phyloP scores from a whole-genome alignment of 2,113 vertebrate genomes.

The Notarius lentiginosus region DNA sequence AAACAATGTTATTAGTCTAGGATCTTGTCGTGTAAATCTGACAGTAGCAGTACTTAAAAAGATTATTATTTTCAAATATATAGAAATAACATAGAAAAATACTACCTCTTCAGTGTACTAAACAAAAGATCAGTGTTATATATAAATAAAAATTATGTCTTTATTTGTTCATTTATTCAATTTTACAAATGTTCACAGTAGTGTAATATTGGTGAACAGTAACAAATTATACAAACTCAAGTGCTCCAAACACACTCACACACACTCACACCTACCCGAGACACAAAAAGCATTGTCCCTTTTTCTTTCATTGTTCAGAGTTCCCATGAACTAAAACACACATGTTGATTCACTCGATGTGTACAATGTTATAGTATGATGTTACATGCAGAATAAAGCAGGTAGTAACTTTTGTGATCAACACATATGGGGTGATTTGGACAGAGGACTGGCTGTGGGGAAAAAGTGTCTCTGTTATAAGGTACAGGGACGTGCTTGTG shows the following conservation, averaged over 20 bases:
- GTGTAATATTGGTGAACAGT: slow-evolving; percentile 68
- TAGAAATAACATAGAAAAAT: not conserved
- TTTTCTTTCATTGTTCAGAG: slow-evolving; percentile 51
- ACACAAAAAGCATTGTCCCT: slow-evolving; percentile 43
- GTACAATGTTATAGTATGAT: slow-evolving; percentile 56
- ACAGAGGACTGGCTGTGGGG: not conserved
- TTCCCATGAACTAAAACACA: slow-evolving; percentile 6
- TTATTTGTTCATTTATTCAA: slow-evolving; percentile 55
- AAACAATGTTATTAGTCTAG: not conserved
- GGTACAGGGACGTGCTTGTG: not conserved
- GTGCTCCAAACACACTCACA: slow-evolving; percentile 47
- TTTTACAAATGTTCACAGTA: slow-evolving; percentile 77
- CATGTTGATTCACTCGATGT: slow-evolving; percentile 51
- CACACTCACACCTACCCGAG: slow-evolving; percentile 51
- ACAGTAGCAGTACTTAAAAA: not conserved
- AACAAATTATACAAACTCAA: slow-evolving; percentile 64
- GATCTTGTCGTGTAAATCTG: not conserved
- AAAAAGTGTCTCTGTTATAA: too few relatives aligned
- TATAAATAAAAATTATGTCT: slow-evolving; percentile 64
- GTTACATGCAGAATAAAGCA: slow-evolving; percentile 41
- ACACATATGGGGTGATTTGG: not conserved
- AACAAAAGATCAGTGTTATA: not conserved
- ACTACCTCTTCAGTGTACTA: not conserved
- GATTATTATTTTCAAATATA: not conserved
- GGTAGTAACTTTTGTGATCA: not conserved